Percentiles rank a stretch among this genome's conserved stretches.
Conservation (phyloP, 2,888 invertebrate genomes). For the Cyrtodaria siliqua region DNA sequence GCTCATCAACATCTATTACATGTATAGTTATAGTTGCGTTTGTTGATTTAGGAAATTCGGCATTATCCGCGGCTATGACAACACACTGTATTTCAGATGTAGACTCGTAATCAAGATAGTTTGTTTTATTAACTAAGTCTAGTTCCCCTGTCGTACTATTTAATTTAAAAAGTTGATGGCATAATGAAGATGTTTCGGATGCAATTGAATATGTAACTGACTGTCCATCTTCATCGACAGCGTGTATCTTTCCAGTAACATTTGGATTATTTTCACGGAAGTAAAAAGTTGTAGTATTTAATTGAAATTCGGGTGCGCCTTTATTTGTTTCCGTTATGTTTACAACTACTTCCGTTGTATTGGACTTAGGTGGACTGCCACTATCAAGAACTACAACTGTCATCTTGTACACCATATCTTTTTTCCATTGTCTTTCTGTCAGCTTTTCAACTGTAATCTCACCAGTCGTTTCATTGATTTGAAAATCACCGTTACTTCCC, state of each 20-base stretch:
- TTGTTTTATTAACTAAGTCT: background rate
- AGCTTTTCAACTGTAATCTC: background rate
- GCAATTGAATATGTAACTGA: slow-evolving; percentile 5
- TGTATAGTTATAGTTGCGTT: background rate
- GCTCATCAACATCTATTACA: slow-evolving; percentile 14
- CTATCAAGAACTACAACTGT: slow-evolving; percentile 9
- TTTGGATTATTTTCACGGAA: slow-evolving; percentile 5
- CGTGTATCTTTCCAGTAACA: background rate
- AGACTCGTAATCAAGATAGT: slow-evolving; percentile 12
- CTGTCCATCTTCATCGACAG: slow-evolving; percentile 22
- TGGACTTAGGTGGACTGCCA: slow-evolving; percentile 6
- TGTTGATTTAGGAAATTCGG: slow-evolving; percentile 5
- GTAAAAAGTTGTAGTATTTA: background rate
- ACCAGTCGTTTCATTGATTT: slow-evolving; percentile 6
- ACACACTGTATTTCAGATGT: background rate
- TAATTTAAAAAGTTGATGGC: background rate
- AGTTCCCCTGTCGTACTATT: slow-evolving; percentile 3
- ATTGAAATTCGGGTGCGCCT: background rate
- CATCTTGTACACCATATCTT: background rate
- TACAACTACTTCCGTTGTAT: background rate
- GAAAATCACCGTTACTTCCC: background rate
- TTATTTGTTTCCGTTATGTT: slow-evolving; percentile 10
- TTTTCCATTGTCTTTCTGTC: no score
- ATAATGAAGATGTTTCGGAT: background rate
- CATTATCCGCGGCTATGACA: slow-evolving; percentile 13